Base-by-base conservation (phyloP, 2,888 invertebrate species). In the Alentia gelatinosa region DNA sequence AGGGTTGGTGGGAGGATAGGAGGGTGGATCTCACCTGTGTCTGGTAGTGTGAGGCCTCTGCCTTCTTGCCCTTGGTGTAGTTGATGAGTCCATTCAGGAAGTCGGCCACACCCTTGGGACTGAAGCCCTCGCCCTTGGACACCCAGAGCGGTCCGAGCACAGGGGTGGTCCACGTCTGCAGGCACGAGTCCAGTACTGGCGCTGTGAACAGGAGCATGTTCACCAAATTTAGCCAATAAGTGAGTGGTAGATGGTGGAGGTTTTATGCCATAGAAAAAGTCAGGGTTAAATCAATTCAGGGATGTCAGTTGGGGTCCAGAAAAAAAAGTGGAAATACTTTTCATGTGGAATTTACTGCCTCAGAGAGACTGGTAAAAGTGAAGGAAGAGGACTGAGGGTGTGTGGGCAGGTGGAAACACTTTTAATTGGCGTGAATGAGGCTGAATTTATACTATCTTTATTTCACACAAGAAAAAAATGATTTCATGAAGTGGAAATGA, bases 121-220 rank as follows among this genome's bases (percentile, higher is more conserved):
- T 96, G 93, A 96, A 96, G 0, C 95, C 94, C 91, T 96, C 96
- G 1, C 96, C 96, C 26, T 94, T 93, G 0, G 96, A 96, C 83
- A 96, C 94, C 96, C 96, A 96, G 75, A 96, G 93, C 5, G 96
- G 96, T 1, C 96, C 96, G 47, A 95, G 93, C 1, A 96, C 94
- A 39, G 94, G 94, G 23, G 95, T 95, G 40, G 94, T 94, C 30
- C 94, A 94, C 0, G 94, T 93, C 91, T 95, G 95, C 26, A 96
- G 93, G 92, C 95, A 95, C 88, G 94, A 94, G 92, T 96, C 95
- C n/a, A 96, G 91, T 3, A 95, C 92, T 1, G 96, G 95, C 33
- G 94, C 96, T 96, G 37, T 33, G n/a, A 89, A 26, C 19, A 74
- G 56, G 12, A n/a, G 56, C 56, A 56, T n/a, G 47, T 7, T 42